A percentile compares a stretch with the other conserved stretches of the same genome.
These are phyloP conservation scores for Meteorus sp. DNA, from an alignment of 1,140 invertebrate genomes.

Conservation along the genomic window DNA sequence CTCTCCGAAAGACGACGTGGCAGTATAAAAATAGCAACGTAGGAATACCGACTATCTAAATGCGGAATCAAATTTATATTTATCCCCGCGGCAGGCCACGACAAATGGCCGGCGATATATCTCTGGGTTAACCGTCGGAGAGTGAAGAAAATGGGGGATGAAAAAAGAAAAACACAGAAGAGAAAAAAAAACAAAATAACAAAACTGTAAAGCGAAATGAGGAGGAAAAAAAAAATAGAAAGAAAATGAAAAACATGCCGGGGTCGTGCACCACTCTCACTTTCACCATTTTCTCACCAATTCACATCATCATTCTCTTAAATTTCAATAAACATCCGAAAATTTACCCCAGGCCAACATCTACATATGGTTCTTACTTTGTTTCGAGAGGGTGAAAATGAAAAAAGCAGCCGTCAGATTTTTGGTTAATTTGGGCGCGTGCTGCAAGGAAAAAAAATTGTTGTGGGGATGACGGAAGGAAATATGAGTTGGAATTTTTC, in stretches of 20 bases:
- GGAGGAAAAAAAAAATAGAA: neutral
- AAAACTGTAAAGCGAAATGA: too few relatives aligned
- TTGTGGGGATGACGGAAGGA: neutral
- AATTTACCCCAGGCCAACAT: neutral
- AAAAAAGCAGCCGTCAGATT: neutral
- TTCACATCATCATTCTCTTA: neutral
- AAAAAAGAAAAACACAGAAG: neutral
- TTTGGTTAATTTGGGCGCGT: neutral
- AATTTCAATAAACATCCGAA: slow-evolving; percentile 3
- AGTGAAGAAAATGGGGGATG: slow-evolving; percentile 19
- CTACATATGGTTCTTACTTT: neutral
- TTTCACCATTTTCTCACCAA: neutral
- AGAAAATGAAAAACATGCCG: neutral
- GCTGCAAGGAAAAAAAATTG: neutral
- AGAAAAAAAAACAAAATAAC: too few relatives aligned
- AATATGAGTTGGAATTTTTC: neutral
- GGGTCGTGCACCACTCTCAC: neutral
- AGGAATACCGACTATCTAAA: slow-evolving; percentile 35
- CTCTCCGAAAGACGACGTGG: slow-evolving; percentile 3
- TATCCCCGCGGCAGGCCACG: slow-evolving; percentile 33
- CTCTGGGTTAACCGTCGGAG: slow-evolving; percentile 19
- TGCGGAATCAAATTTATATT: slow-evolving; percentile 46
- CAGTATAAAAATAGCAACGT: slow-evolving; percentile 18
- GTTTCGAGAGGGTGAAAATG: neutral
- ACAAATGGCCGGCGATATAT: slow-evolving; percentile 25